Base-by-base conservation (phyloP, 23 tunicate genomes). In the Styela plicata region DNA sequence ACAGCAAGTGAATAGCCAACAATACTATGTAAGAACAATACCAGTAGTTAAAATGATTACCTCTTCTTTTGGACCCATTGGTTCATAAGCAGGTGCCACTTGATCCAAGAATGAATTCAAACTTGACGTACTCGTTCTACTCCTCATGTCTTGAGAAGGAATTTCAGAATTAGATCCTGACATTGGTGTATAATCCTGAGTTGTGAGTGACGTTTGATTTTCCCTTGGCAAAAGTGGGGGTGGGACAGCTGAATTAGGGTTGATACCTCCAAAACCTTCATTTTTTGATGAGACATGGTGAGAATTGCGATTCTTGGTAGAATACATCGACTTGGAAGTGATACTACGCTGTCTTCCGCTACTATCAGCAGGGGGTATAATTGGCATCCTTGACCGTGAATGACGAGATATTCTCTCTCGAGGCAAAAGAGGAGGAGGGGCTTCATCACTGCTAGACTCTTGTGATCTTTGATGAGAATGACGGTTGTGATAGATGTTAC, bases 151-250 rank as follows among this genome's bases (percentile, higher is more conserved):
- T 16, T 10, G 78, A 76, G 21, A 36, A 20, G 66, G 81, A 1
- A 21, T 52, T 17, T 2, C 81, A 52, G 33, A 24, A 44, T 44
- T 26, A 21, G 81, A 22, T 21, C 71, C 81, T 23, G 81, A 52
- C 81, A 76, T 76, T 27, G 81, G 81, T 33, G 81, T 76, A 57
- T 76, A 76, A 53, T 76, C 81, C 67, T 25, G 64, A 2, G 77
- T 3, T 21, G 17, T 44, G 28, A 21, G 24, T 16, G 78, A 22
- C 31, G 19, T 0, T 22, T 25, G 81, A 7, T 29, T 22, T 7
- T 65, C 81, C 17, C 81, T 24, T 22, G 81, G 81, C 64, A 76
- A 16, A 53, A 76, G 21, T 26, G 81, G 81, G 24, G 81, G 81
- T 13, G 81, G 81, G 10, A 76, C 81, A 27, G 64, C 2, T 20